These are phyloP conservation scores for Dendrolimus kikuchii DNA, from an alignment of 1,140 invertebrate genomes.

Conservation along the genomic window DNA sequence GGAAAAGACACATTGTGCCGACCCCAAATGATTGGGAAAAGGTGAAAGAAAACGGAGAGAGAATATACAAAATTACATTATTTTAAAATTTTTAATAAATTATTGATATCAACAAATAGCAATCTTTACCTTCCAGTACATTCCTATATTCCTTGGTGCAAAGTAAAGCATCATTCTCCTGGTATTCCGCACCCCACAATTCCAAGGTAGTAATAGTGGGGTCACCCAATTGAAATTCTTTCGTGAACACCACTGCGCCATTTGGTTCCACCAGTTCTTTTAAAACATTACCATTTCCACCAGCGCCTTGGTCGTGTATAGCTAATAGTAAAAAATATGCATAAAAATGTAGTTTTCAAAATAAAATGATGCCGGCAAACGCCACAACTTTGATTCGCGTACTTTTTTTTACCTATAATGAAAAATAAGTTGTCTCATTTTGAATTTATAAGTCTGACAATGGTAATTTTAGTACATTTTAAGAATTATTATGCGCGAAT, in stretches of 20 bases:
- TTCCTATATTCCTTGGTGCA: conserved; percentile 77
- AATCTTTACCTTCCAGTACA: conserved; percentile 72
- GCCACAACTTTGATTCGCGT: no score
- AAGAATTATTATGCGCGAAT: no score
- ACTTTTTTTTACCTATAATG: no score
- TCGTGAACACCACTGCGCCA: conserved; percentile 92
- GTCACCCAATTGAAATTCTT: conserved; percentile 93
- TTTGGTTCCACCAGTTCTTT: conserved; percentile 96
- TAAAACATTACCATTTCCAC: conserved; percentile 98
- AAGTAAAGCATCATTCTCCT: conserved; percentile 95
- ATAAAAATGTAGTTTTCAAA: neutral
- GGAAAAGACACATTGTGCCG: no score
- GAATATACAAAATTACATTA: neutral
- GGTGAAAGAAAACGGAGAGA: no score
- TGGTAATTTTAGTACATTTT: no score
- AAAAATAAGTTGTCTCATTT: no score
- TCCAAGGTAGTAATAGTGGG: conserved; percentile 94
- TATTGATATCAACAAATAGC: neutral
- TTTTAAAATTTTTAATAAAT: conserved; percentile 1
- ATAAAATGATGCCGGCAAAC: neutral
- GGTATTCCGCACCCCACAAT: conserved; percentile 98
- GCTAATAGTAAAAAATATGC: conserved; percentile 31
- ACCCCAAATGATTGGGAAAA: no score
- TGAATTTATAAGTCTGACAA: no score
- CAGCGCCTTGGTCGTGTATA: conserved; percentile 97